Evolutionary conservation across 35 echinoderm and acorn worm genomes (phyloP).

Genomic region (Hemicentrotus pulcherrimus): DNA sequence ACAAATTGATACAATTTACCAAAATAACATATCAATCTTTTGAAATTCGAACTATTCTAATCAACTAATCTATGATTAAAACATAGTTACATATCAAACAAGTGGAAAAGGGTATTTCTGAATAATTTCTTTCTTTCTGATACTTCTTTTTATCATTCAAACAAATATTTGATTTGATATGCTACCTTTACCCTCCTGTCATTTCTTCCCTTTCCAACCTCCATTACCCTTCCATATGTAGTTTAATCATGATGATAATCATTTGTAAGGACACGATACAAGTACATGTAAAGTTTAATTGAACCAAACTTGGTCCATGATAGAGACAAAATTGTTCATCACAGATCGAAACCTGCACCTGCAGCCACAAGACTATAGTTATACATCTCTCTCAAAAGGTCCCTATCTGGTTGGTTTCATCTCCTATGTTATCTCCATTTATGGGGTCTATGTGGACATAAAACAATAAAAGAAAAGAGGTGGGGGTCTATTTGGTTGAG

Average conservation of each 20-base stretch:
- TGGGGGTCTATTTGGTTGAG: not conserved
- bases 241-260: not conserved
- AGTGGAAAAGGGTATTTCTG: no score
- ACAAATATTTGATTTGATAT: no score
- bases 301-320: not conserved
- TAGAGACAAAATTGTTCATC: not conserved
- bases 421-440: not conserved
- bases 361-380: not conserved
- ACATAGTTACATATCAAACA: no score
- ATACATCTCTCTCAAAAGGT: not conserved
- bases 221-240: not conserved
- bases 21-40: no score
- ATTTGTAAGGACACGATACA: not conserved
- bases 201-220: not conserved
- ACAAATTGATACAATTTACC: no score
- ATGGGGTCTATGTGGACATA: slow-evolving; percentile 14
- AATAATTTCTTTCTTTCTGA: no score
- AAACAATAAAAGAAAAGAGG: not conserved
- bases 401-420: slow-evolving; percentile 26
- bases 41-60: no score
- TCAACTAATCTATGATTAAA: no score
- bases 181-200: not conserved
- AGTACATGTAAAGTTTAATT: not conserved
- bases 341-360: not conserved
- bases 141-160: no score